Evolutionary conservation across 2,113 vertebrate genomes (phyloP), one percentile per base, ranked within the genome.

Genomic region (Chrysochloris asiatica): DNA sequence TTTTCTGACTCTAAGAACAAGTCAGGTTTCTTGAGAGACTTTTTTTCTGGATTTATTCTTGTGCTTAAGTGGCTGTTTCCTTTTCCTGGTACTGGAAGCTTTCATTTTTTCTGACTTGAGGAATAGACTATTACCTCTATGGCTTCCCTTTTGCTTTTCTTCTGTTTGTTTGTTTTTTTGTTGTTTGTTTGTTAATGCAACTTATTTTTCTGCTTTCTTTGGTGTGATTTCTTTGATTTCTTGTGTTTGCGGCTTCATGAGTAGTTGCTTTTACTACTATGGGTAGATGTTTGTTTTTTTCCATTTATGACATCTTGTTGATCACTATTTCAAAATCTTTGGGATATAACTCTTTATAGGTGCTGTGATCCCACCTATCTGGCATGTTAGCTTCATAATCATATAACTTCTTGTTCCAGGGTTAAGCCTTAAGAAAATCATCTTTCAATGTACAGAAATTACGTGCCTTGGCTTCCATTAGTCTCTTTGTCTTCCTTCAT

Each of bases 341-440:
- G 36, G 99, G 99, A 91, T 99, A 99, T 90, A 99, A 96, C 96
- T 99, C 99, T 96, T 99, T 99, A 95, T 99, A 99, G 33, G 99
- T 99, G 96, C 99, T 99, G 95, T 99, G 99, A 91, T 99, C 99
- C 99, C 99, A 98, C 48, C 98, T 98, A 94, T 75, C n/a, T n/a
- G n/a, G n/a, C n/a, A n/a, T n/a, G n/a, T n/a, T n/a, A n/a, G n/a
- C n/a, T n/a, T n/a, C n/a, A n/a, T n/a, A n/a, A n/a, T n/a, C n/a
- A n/a, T n/a, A n/a, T n/a, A n/a, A n/a, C n/a, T n/a, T n/a, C n/a
- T n/a, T n/a, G n/a, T n/a, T n/a, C n/a, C n/a, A n/a, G n/a, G n/a
- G n/a, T n/a, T n/a, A n/a, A n/a, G n/a, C n/a, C n/a, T n/a, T n/a
- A n/a, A n/a, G n/a, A n/a, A n/a, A n/a, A n/a, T n/a, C n/a, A n/a